Percentiles rank a stretch among this genome's conserved stretches.
phyloP scores from a whole-genome alignment of 1,140 invertebrate genomes.

The Dendrolimus kikuchii region DNA sequence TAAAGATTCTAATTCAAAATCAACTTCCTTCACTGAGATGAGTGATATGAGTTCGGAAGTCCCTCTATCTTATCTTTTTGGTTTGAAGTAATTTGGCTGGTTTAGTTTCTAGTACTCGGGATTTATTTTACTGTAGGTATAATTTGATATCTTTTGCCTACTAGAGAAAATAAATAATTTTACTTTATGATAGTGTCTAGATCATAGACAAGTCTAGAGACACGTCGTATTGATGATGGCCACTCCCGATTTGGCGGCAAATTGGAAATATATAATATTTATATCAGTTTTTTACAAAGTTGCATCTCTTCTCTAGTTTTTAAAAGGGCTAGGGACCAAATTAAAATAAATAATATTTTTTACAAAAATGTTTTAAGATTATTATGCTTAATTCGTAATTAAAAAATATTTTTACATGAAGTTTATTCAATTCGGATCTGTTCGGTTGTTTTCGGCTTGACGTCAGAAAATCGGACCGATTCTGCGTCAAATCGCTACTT shows the following conservation, averaged over 20 bases:
- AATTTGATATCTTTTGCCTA: constrained; percentile 6
- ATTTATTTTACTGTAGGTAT: too few relatives aligned
- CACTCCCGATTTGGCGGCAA: constrained; percentile 62
- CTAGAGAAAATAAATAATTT: constrained; percentile 7
- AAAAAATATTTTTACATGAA: constrained; percentile 21
- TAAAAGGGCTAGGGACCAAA: background rate
- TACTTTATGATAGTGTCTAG: constrained; percentile 29
- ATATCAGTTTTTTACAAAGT: background rate
- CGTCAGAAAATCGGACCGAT: constrained; percentile 65
- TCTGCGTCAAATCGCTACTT: constrained; percentile 64
- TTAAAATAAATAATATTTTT: constrained; percentile 9
- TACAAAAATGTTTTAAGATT: background rate
- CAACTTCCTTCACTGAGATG: too few relatives aligned
- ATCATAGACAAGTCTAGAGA: constrained; percentile 42
- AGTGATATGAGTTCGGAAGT: too few relatives aligned
- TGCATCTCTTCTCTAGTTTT: background rate
- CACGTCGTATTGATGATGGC: constrained; percentile 62
- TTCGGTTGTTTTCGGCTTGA: constrained; percentile 59
- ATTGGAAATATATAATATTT: constrained; percentile 22
- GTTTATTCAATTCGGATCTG: constrained; percentile 29
- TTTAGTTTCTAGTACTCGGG: too few relatives aligned
- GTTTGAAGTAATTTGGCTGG: too few relatives aligned
- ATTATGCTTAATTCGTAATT: constrained; percentile 6
- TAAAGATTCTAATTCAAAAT: too few relatives aligned
- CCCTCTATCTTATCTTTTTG: too few relatives aligned